Evolutionary conservation across 2,888 invertebrate genomes (phyloP).

Genomic region (Acanthosepion pharaonis): DNA sequence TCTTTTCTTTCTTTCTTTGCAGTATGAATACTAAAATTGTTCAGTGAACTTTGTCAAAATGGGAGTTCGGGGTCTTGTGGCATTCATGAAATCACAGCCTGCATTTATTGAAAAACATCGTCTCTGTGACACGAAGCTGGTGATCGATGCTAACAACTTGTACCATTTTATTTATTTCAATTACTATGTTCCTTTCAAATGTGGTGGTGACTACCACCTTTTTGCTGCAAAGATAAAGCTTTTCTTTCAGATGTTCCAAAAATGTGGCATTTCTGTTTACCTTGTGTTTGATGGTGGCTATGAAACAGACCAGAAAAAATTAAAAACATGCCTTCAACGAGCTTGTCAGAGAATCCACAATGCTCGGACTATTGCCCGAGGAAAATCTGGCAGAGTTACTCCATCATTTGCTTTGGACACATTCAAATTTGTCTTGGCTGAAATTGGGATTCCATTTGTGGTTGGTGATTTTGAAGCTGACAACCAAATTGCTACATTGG

Average conservation of each 20-base stretch:
- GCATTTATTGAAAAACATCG: slow-evolving; percentile 51
- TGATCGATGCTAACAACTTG: slow-evolving; percentile 74
- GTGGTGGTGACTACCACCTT: slow-evolving; percentile 72
- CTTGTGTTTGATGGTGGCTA: slow-evolving; percentile 74
- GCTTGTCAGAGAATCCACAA: slow-evolving; percentile 63
- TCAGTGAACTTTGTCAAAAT: no score
- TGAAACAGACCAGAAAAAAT: slow-evolving; percentile 69
- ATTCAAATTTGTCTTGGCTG: slow-evolving; percentile 82
- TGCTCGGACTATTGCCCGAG: slow-evolving; percentile 57
- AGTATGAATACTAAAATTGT: no score
- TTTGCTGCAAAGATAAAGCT: slow-evolving; percentile 60
- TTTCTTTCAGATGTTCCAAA: slow-evolving; percentile 63
- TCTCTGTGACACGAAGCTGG: slow-evolving; percentile 67
- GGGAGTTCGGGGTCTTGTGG: neutral
- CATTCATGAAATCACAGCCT: slow-evolving; percentile 15
- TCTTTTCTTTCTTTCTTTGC: no score
- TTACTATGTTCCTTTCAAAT: slow-evolving; percentile 62
- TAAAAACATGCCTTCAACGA: slow-evolving; percentile 65
- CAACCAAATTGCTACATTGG: slow-evolving; percentile 87
- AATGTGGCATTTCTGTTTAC: slow-evolving; percentile 67
- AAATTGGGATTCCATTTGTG: slow-evolving; percentile 81
- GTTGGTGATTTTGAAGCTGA: slow-evolving; percentile 93
- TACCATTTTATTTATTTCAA: slow-evolving; percentile 70
- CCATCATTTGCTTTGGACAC: slow-evolving; percentile 85
- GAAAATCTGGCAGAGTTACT: slow-evolving; percentile 78